Evolutionary conservation across 2,888 invertebrate genomes (phyloP).

Genomic region (Nesidiocoris tenuis): DNA sequence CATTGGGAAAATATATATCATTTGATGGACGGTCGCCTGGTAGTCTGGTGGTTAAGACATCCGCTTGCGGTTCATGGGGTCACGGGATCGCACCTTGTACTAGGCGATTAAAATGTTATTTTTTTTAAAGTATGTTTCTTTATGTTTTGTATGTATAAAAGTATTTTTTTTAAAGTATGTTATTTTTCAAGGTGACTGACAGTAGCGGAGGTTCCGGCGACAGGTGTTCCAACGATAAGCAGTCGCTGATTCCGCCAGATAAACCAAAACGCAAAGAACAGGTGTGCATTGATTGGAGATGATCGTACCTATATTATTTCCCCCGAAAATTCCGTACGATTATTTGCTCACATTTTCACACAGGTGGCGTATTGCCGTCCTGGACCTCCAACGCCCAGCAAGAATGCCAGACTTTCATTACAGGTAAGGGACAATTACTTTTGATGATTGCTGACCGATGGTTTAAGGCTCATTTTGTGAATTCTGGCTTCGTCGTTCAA

Average conservation of each 20-base stretch:
- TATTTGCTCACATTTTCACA: slow-evolving; percentile 1
- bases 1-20: too few relatives aligned
- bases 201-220: slow-evolving; percentile 9
- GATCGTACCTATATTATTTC: neutral
- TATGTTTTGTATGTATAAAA: too few relatives aligned
- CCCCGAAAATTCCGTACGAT: neutral
- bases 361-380: slow-evolving; percentile 46
- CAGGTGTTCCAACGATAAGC: slow-evolving; percentile 10
- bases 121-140: too few relatives aligned
- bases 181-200: slow-evolving; percentile 13
- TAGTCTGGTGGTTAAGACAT: too few relatives aligned
- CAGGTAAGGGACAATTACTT: slow-evolving; percentile 38
- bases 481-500: too few relatives aligned
- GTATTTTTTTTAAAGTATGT: too few relatives aligned
- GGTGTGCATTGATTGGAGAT: neutral
- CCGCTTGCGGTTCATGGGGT: too few relatives aligned
- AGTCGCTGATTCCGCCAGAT: slow-evolving; percentile 30
- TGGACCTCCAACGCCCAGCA: slow-evolving; percentile 47
- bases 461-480: too few relatives aligned
- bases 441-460: too few relatives aligned
- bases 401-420: slow-evolving; percentile 44
- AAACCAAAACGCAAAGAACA: slow-evolving; percentile 38
- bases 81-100: too few relatives aligned
- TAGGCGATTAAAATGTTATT: too few relatives aligned
- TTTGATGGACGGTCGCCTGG: too few relatives aligned